phyloP scores from a whole-genome alignment of 2,888 invertebrate species.

The Baronia brevicornis region DNA sequence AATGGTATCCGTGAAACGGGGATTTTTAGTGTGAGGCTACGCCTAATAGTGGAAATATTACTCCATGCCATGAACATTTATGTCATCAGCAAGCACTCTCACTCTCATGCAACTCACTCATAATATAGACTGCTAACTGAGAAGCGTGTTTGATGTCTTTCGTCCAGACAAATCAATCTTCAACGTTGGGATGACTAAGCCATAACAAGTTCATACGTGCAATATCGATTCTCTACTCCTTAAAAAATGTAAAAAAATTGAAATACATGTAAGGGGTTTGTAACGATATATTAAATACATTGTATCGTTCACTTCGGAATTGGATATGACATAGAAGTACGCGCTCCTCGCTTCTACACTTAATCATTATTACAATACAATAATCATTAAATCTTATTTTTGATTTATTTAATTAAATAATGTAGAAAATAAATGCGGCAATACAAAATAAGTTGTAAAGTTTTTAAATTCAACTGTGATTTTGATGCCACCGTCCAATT shows the following conservation, averaged over 20 bases:
- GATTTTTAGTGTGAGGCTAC: too few species aligned
- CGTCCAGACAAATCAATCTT: too few species aligned
- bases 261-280: constrained; percentile 32
- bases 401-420: constrained; percentile 25
- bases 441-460: constrained; percentile 23
- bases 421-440: constrained; percentile 44
- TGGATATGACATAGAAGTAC: constrained; percentile 50
- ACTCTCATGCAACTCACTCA: too few species aligned
- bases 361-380: constrained; percentile 23
- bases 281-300: constrained; percentile 55
- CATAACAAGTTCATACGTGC: neutral
- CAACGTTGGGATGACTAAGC: too few species aligned
- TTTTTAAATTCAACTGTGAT: constrained; percentile 40
- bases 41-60: too few species aligned
- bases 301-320: constrained; percentile 38
- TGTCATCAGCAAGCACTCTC: too few species aligned
- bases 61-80: too few species aligned
- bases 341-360: constrained; percentile 40
- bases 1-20: too few species aligned
- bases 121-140: too few species aligned
- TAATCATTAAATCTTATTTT: constrained; percentile 24
- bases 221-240: neutral
- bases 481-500: constrained; percentile 29
- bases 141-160: too few species aligned
- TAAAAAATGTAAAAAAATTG: constrained; percentile 14